Conservation (phyloP, 2,113 vertebrate genomes). For the Calypte anna region DNA sequence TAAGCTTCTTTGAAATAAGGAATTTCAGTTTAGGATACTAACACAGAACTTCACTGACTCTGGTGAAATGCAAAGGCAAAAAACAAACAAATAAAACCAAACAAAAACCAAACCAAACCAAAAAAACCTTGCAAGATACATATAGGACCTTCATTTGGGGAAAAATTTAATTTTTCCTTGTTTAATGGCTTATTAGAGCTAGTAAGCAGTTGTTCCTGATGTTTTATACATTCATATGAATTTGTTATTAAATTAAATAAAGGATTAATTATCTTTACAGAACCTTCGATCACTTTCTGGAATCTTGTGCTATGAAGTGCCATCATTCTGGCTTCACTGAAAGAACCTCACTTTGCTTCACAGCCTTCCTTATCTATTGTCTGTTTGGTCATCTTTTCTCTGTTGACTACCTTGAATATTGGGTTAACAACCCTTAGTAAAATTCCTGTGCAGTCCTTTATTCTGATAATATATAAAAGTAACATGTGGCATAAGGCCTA, state of each 20-base stretch:
- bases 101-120: no score
- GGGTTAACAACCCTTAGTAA: not conserved
- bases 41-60: not conserved
- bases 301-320: not conserved
- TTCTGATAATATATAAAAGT: not conserved
- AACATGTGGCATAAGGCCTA: conserved; percentile 12
- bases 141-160: not conserved
- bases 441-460: not conserved
- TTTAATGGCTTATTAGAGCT: not conserved
- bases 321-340: not conserved
- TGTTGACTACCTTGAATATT: not conserved
- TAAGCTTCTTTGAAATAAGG: not conserved
- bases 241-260: not conserved
- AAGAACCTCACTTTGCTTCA: not conserved
- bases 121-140: no score
- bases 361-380: not conserved
- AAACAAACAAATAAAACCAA: not conserved
- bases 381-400: not conserved
- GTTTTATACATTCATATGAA: not conserved
- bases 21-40: not conserved
- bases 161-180: not conserved
- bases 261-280: not conserved
- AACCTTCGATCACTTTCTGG: not conserved
- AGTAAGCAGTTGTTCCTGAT: not conserved
- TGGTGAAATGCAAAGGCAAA: not conserved